Conservation (phyloP, 2,113 vertebrate species). For the Hippocampus guttulatus region DNA sequence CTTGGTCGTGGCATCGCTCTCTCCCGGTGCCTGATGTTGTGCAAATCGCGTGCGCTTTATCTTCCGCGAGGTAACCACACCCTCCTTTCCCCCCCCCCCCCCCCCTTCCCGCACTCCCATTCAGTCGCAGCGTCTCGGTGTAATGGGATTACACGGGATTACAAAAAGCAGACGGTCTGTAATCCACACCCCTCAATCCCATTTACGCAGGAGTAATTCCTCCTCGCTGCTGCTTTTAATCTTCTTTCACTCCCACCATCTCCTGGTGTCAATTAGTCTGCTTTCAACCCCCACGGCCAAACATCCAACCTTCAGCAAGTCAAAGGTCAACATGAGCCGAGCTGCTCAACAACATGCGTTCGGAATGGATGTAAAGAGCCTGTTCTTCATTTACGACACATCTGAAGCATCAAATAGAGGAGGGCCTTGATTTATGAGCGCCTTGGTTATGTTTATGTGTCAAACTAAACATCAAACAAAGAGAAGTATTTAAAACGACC, state of each 20-base stretch:
- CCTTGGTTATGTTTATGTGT: too few relatives aligned
- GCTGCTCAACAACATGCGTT: not conserved
- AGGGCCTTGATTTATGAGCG: too few relatives aligned
- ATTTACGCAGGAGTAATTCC: conserved; percentile 10
- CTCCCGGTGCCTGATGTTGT: not conserved
- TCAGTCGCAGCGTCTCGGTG: conserved; percentile 31
- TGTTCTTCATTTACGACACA: too few relatives aligned
- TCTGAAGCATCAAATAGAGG: too few relatives aligned
- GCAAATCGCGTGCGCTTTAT: not conserved
- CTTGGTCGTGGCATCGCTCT: too few relatives aligned
- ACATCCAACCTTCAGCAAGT: not conserved
- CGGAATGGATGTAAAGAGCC: not conserved
- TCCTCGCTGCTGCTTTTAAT: conserved; percentile 1
- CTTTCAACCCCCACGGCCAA: not conserved
- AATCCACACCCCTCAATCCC: conserved; percentile 65
- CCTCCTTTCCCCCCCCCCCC: not conserved
- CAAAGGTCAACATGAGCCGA: conserved; percentile 40
- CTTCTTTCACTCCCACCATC: not conserved
- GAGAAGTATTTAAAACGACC: too few relatives aligned
- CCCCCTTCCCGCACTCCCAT: conserved; percentile 27
- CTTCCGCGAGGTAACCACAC: not conserved
- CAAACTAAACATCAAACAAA: too few relatives aligned
- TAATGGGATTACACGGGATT: conserved; percentile 70
- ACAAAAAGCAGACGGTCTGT: conserved; percentile 49
- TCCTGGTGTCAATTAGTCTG: not conserved